These are phyloP conservation scores for Campodea augens DNA, from an alignment of 1,140 invertebrate species.

Conservation along the genomic window DNA sequence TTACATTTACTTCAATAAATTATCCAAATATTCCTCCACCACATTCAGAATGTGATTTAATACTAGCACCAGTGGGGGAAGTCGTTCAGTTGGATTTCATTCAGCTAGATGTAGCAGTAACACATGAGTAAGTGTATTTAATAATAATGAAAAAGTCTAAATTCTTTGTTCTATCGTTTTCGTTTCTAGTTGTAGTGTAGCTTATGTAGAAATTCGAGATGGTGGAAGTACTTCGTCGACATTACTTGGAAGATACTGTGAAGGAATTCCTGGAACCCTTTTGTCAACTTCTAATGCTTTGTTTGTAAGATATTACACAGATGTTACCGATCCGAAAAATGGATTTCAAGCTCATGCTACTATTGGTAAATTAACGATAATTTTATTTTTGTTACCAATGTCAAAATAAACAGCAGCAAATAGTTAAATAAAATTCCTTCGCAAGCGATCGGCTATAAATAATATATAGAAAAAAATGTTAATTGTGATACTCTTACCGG, in stretches of 20 bases:
- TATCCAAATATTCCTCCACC: slow-evolving; percentile 55
- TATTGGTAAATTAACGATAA: slow-evolving; percentile 32
- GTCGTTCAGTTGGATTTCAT: slow-evolving; percentile 51
- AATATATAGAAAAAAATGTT: too few species aligned
- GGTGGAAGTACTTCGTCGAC: slow-evolving; percentile 45
- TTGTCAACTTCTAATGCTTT: slow-evolving; percentile 37
- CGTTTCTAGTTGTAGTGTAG: slow-evolving; percentile 36
- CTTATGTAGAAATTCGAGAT: slow-evolving; percentile 57
- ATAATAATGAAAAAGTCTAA: too few species aligned
- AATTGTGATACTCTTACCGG: too few species aligned
- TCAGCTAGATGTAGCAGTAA: slow-evolving; percentile 40
- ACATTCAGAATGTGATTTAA: slow-evolving; percentile 55
- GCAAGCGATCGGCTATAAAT: too few species aligned
- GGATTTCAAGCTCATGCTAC: slow-evolving; percentile 56
- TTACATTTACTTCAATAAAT: slow-evolving; percentile 35
- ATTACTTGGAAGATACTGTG: slow-evolving; percentile 41
- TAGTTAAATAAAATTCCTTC: too few species aligned
- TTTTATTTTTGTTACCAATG: too few species aligned
- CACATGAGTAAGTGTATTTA: slow-evolving; percentile 26
- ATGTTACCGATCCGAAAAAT: slow-evolving; percentile 40
- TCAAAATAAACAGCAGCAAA: too few species aligned
- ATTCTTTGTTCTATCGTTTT: too few species aligned
- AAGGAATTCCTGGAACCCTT: slow-evolving; percentile 31
- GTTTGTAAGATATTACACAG: slow-evolving; percentile 50
- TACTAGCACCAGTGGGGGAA: slow-evolving; percentile 45